Conservation (phyloP, 2,888 invertebrate species). For the Phyllotreta cruciferae region DNA sequence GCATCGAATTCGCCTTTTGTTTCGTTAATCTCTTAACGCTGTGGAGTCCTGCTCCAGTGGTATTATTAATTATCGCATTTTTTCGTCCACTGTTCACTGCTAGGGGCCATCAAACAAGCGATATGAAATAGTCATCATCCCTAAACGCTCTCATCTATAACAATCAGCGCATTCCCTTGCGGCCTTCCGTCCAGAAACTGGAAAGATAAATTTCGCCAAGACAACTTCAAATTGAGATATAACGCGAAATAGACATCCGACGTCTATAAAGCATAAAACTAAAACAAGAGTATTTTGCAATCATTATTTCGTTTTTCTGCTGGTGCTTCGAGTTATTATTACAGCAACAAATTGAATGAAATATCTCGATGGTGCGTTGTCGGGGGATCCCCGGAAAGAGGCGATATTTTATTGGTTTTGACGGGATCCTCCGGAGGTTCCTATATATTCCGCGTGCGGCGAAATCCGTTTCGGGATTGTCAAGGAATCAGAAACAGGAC, state of each 20-base stretch:
- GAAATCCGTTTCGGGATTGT: slow-evolving; percentile 22
- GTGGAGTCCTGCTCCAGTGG: background rate
- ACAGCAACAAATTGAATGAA: background rate
- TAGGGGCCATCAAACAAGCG: slow-evolving; percentile 7
- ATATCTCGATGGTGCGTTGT: background rate
- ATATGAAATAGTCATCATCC: slow-evolving; percentile 12
- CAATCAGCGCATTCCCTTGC: slow-evolving; percentile 17
- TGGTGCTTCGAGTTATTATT: no score
- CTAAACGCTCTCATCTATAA: slow-evolving; percentile 21
- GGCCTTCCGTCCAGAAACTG: slow-evolving; percentile 11
- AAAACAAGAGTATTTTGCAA: background rate
- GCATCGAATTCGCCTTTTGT: no score
- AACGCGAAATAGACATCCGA: slow-evolving; percentile 21
- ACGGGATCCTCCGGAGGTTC: slow-evolving; percentile 24
- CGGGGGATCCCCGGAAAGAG: slow-evolving; percentile 5
- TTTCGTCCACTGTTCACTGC: background rate
- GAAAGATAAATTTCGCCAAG: slow-evolving; percentile 24
- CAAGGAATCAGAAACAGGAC: slow-evolving; percentile 20
- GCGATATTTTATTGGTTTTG: slow-evolving; percentile 29
- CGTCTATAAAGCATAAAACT: background rate
- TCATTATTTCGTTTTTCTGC: background rate
- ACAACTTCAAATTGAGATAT: slow-evolving; percentile 25
- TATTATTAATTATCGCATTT: background rate
- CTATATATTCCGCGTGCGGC: background rate
- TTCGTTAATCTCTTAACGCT: background rate